phyloP scores from a whole-genome alignment of 2,888 invertebrate genomes.

The Tigriopus californicus region DNA sequence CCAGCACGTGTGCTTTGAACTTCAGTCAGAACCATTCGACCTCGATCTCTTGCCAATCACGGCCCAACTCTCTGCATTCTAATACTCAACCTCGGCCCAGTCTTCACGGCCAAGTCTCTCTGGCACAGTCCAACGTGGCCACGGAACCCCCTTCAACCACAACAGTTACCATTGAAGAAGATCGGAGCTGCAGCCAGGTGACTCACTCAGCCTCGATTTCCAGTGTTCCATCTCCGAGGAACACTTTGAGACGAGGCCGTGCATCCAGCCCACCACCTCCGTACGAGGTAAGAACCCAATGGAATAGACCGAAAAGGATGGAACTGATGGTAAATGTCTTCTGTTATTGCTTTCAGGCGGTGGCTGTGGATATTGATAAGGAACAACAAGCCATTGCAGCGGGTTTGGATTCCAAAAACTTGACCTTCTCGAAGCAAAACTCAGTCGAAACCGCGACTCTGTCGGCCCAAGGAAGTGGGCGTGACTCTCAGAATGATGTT shows the following conservation, averaged over 20 bases:
- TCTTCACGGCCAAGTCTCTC: too few relatives aligned
- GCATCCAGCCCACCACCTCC: slow-evolving; percentile 6
- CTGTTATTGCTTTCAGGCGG: background rate
- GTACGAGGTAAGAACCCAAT: slow-evolving; percentile 4
- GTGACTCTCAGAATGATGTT: too few relatives aligned
- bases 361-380: slow-evolving; percentile 4
- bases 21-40: background rate
- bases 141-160: background rate
- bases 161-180: background rate
- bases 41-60: background rate
- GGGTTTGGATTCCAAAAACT: background rate
- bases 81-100: too few relatives aligned
- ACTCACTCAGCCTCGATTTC: background rate
- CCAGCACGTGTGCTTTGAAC: background rate
- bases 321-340: too few relatives aligned
- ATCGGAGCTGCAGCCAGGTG: background rate
- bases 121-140: background rate
- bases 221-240: background rate
- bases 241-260: background rate
- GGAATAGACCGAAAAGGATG: background rate
- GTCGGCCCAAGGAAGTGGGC: too few relatives aligned
- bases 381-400: background rate
- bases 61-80: background rate
- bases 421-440: too few relatives aligned
- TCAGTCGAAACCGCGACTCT: too few relatives aligned